Conservation (phyloP, 2,113 vertebrate species). For the Ophthalmolycus amberensis region DNA sequence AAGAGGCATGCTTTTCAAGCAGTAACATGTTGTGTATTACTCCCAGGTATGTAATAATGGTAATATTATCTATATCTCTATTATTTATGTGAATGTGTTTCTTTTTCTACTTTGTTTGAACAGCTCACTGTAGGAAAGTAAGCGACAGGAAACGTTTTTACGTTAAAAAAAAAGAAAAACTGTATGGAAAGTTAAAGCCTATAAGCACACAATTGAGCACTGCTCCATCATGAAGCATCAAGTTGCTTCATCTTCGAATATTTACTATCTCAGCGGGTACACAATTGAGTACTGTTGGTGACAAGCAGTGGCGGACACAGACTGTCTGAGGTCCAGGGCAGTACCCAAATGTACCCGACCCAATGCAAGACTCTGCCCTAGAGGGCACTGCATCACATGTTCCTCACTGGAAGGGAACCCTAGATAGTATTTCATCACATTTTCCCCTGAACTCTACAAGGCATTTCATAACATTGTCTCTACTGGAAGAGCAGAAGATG, state of each 20-base stretch:
- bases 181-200: too few relatives aligned
- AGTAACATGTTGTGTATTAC: not conserved
- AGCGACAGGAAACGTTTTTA: too few relatives aligned
- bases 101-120: not conserved
- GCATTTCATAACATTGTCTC: not conserved
- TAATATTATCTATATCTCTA: not conserved
- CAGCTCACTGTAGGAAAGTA: too few relatives aligned
- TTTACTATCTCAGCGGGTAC: constrained; percentile 12
- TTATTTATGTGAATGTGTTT: not conserved
- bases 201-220: too few relatives aligned
- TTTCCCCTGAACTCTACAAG: not conserved
- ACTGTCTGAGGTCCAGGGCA: too few relatives aligned
- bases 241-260: not conserved
- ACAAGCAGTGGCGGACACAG: not conserved
- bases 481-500: not conserved
- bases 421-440: not conserved
- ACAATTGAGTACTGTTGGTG: not conserved
- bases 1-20: not conserved
- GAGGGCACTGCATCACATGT: not conserved
- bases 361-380: too few relatives aligned
- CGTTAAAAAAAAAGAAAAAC: too few relatives aligned
- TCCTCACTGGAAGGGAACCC: not conserved
- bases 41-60: not conserved
- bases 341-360: too few relatives aligned
- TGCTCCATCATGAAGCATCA: not conserved